Evolutionary conservation across 2,888 invertebrate species (phyloP), one percentile per base, ranked within the genome.

Genomic region (Tetanocera ferruginea): DNA sequence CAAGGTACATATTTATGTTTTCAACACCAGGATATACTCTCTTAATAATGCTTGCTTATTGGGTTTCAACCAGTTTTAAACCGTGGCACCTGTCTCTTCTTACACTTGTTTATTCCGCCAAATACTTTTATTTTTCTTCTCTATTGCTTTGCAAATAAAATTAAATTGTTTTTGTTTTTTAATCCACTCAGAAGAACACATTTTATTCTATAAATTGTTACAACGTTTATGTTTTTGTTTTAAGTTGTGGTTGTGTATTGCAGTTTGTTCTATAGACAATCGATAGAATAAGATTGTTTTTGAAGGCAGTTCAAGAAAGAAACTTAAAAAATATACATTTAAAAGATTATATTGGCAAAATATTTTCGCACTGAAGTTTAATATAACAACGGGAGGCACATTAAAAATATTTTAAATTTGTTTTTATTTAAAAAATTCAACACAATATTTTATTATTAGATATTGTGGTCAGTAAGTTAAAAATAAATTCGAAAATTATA

Each of bases 111-210:
- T 23, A 57, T 25, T 57, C 5, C 6, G 23, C 8, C 3, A 37
- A 37, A 37, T 37, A 4, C 4, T 6, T 37, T 37, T 37, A 37
- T 6, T 6, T 37, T 6, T 6, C 37, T 37, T 37, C 4, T 6
- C 8, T 37, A 6, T 11, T 43, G 2, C 1, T 11, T 11, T 11
- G 43, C 43, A 43, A 43, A 43, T 43, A 43, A 43, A 43, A 43
- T 4, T 1, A 6, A 1, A 37, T 8, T 74, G 31, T 14, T 34
- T 57, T 43, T 31, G 2, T 57, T 80, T 79, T 77, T 85, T 86
- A 87, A 87, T 84, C 86, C 86, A 87, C 86, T 87, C 87, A 85
- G 84, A 87, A 87, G 83, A 87, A 87, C 85, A 86, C 86, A 86
- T 84, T 83, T 83, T 86, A 84, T 86, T 86, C 80, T 84, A 84